Evolutionary conservation across 2,888 invertebrate species (phyloP), one percentile per base, ranked within the genome.

Genomic region (Trichogramma dendrolimi): DNA sequence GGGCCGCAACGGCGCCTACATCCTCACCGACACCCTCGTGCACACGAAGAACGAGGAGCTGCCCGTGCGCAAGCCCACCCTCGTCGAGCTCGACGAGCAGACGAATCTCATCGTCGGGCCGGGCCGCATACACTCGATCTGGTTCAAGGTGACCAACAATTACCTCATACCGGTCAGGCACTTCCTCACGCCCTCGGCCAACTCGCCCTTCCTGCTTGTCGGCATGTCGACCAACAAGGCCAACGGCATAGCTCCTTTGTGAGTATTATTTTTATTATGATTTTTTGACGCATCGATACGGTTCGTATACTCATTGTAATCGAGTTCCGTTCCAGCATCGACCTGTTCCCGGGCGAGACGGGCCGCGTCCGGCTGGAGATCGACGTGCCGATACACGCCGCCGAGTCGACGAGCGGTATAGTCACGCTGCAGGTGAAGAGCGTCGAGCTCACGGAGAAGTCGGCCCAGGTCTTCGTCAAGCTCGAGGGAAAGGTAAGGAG

Each of bases 141-240:
- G 85, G 64, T 91, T 89, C 71, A 88, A 90, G 77, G 86, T 91
- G 0, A 88, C 86, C 0, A 91, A 91, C 77, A 86, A 84, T 48
- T 76, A 83, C 84, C n/a, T 83, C 83, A 7, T 83, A 80, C 65
- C 74, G 81, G 0, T 82, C 83, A 27, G 80, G 80, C 63, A 86
- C 85, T 69, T 79, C 78, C 59, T 89, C 87, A 72, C 83, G 82
- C 82, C 7, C 85, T 87, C 58, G 83, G 27, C 2, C 27, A 88
- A 70, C 80, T 83, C 61, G 79, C 83, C 11, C 83, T 85, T 75
- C n/a, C 67, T 60, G 67, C 71, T 89, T 38, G 79, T 83, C 40
- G 81, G 81, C 4, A 81, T 89, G 63, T 44, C 76, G 27, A 27
- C 27, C 27, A 27, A 27, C 27, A 27, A 27, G 27, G 27, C 2